These are phyloP conservation scores for Agrotis exclamationis DNA, from an alignment of 2,888 invertebrate species.

Conservation along the genomic window DNA sequence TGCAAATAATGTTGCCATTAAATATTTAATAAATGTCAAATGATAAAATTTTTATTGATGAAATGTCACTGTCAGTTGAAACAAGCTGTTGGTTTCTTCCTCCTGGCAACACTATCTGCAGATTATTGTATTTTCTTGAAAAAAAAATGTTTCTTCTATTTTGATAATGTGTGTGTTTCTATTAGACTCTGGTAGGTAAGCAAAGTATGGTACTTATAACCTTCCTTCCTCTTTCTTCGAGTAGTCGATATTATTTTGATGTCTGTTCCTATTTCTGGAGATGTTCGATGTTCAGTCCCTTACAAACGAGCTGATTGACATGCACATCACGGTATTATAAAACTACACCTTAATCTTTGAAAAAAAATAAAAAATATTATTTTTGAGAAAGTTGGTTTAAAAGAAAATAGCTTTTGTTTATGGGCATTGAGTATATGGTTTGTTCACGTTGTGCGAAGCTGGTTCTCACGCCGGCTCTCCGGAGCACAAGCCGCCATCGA, in stretches of 20 bases:
- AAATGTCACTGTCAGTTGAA: background rate
- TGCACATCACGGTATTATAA: constrained; percentile 68
- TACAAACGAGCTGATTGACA: constrained; percentile 73
- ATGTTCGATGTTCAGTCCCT: constrained; percentile 73
- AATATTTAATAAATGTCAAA: background rate
- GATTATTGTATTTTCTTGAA: constrained; percentile 45
- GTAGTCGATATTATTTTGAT: constrained; percentile 73
- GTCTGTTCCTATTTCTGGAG: constrained; percentile 74
- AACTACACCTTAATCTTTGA: constrained; percentile 29
- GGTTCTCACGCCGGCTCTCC: constrained; percentile 92
- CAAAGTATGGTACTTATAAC: constrained; percentile 62
- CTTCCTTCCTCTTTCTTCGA: constrained; percentile 69
- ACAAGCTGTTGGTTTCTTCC: background rate
- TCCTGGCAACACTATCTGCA: constrained; percentile 49
- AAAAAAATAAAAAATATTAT: background rate
- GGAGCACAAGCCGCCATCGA: constrained; percentile 93
- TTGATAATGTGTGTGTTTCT: constrained; percentile 62
- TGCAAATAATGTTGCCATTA: constrained; percentile 53
- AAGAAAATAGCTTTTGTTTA: background rate
- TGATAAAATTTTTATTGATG: background rate
- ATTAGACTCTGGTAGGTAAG: constrained; percentile 63
- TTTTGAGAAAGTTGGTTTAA: background rate
- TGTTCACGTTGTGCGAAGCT: constrained; percentile 82
- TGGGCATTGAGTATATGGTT: constrained; percentile 73
- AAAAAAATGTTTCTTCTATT: constrained; percentile 59